Conservation (phyloP, 2,888 invertebrate genomes). For the Ichneumoninae sp. region DNA sequence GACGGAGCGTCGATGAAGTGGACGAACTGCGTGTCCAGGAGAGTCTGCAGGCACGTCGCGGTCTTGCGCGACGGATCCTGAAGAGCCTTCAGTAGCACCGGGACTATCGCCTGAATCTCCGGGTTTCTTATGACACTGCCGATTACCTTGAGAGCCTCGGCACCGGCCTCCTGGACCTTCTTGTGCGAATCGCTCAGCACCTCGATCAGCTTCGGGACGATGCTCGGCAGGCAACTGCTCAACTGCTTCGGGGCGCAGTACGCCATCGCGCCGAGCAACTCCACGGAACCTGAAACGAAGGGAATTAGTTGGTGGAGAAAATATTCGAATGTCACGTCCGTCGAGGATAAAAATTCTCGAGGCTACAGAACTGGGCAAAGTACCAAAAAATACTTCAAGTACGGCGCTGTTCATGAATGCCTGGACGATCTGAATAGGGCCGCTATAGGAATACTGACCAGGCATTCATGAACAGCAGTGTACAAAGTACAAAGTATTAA, state of each 20-base stretch:
- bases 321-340: neutral
- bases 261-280: conserved; percentile 98
- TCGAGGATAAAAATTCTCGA: neutral
- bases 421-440: too few species aligned
- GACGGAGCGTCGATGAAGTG: conserved; percentile 99
- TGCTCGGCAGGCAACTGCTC: conserved; percentile 98
- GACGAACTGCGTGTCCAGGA: conserved; percentile 98
- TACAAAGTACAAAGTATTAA: too few species aligned
- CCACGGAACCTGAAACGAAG: conserved; percentile 91
- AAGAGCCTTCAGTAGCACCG: conserved; percentile 93
- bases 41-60: conserved; percentile 95
- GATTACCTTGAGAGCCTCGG: conserved; percentile 97
- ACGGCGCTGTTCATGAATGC: too few species aligned
- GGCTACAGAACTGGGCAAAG: neutral
- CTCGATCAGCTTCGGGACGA: conserved; percentile 98
- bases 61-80: conserved; percentile 99
- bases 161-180: conserved; percentile 98
- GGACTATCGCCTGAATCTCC: conserved; percentile 97
- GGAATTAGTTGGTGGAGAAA: neutral
- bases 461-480: too few species aligned
- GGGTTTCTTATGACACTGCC: conserved; percentile 99
- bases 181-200: conserved; percentile 98
- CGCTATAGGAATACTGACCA: too few species aligned
- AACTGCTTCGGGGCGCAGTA: conserved; percentile 99
- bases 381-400: too few species aligned